These are phyloP conservation scores for Epistrophe eligans DNA, from an alignment of 2,888 invertebrate species.

Conservation along the genomic window DNA sequence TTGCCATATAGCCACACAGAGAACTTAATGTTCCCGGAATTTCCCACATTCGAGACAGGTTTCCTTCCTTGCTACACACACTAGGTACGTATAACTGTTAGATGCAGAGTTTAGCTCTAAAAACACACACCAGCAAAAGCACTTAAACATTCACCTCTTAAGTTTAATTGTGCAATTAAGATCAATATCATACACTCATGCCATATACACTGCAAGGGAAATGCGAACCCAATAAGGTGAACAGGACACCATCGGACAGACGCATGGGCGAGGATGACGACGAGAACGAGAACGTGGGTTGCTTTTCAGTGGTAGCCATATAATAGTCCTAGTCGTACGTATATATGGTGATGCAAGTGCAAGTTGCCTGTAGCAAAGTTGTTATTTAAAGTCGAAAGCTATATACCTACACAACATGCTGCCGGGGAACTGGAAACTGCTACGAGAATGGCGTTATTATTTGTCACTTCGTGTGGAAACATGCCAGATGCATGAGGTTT, in stretches of 20 bases:
- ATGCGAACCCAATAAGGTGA: constrained; percentile 60
- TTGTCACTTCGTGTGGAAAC: constrained; percentile 58
- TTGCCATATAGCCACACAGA: constrained; percentile 28
- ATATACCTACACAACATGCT: constrained; percentile 3
- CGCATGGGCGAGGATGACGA: background rate
- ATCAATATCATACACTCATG: constrained; percentile 62
- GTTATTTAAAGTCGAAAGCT: constrained; percentile 58
- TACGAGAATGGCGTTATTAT: constrained; percentile 60
- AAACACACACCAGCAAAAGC: constrained; percentile 29
- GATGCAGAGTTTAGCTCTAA: constrained; percentile 11
- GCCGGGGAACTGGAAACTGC: constrained; percentile 20
- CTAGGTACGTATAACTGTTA: background rate
- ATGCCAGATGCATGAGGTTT: constrained; percentile 53
- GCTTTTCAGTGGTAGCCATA: constrained; percentile 29
- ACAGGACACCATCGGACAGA: constrained; percentile 8
- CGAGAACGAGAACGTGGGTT: constrained; percentile 17
- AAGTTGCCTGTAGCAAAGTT: constrained; percentile 36
- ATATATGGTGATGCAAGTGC: constrained; percentile 8
- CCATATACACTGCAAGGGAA: constrained; percentile 30
- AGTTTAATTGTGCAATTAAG: constrained; percentile 75
- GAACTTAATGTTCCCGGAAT: constrained; percentile 58
- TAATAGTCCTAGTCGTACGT: background rate
- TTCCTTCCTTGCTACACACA: background rate
- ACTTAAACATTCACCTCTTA: constrained; percentile 57
- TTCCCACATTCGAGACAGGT: constrained; percentile 23